Evolutionary conservation across 2,113 vertebrate species (phyloP), one percentile per base, ranked within the genome.

Genomic region (Cariama cristata): DNA sequence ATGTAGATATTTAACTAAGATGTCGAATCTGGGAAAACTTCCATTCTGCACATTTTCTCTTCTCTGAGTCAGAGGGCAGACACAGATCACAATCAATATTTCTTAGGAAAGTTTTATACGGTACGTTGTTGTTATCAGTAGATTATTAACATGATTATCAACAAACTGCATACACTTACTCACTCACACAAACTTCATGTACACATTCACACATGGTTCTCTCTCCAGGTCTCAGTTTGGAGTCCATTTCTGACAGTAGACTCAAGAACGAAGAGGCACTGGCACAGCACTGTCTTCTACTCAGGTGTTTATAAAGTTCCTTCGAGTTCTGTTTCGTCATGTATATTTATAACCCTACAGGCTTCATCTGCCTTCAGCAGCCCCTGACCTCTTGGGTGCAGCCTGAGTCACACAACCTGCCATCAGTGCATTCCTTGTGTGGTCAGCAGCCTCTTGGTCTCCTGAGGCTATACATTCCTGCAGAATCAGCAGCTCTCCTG

Each of bases 381-480:
- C 8, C n/a, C 8, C 44, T 87, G 42, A 71, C 11, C 14, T 80
- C 28, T 80, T 30, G 22, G 24, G 21, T n/a, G 49, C 19, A 63
- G 42, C 16, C 8, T 27, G 47, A 53, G 44, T 44, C 71, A 45
- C 14, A 49, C 11, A 86, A 35, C 20, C 20, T 26, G 27, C 8
- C 35, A 27, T 6, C n/a, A 52, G 35, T 16, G 33, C 38, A 44
- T 42, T 19, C 6, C 2, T 18, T 2, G 0, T 67, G 17, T 10
- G 7, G 26, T 69, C 38, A 72, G 32, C 62, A 84, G 19, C 5
- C 9, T 66, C 17, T 45, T n/a, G 3, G 14, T 56, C 12, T 82
- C 14, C 53, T 9, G 8, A 64, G 14, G 33, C 12, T 45, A 42
- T 6, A 16, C 10, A 16, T 71, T 79, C 33, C 44, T 75, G 14